A percentile compares a stretch with the other conserved stretches of the same genome.
Conservation (phyloP, 2,888 invertebrate genomes). For the Slavum lentiscoides region DNA sequence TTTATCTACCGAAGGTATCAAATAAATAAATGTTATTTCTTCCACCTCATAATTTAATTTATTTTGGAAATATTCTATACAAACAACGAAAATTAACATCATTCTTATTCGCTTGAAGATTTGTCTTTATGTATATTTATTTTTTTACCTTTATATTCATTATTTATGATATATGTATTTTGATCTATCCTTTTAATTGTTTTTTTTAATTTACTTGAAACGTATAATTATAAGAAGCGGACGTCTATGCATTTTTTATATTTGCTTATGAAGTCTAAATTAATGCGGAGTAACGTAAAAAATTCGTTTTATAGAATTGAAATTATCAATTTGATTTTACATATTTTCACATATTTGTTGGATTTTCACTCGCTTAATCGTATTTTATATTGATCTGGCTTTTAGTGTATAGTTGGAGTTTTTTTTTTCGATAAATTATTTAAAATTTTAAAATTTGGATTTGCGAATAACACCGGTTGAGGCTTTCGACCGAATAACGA, state of each 20-base stretch:
- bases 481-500: too few species aligned
- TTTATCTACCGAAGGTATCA: neutral
- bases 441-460: too few species aligned
- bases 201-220: neutral
- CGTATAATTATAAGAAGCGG: neutral
- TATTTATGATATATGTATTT: neutral
- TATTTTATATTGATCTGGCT: too few species aligned
- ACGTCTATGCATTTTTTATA: neutral
- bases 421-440: too few species aligned
- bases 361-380: too few species aligned
- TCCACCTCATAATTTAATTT: neutral
- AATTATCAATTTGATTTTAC: too few species aligned
- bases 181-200: neutral
- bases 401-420: too few species aligned
- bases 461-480: too few species aligned
- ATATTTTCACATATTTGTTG: too few species aligned
- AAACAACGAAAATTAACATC: neutral
- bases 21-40: conserved; percentile 13
- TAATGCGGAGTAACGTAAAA: too few species aligned
- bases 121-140: neutral
- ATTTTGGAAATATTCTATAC: neutral
- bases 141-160: neutral
- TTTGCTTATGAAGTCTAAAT: too few species aligned
- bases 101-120: neutral
- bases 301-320: too few species aligned